Conservation (phyloP, 2,888 invertebrate species). For the Hyalella azteca region DNA sequence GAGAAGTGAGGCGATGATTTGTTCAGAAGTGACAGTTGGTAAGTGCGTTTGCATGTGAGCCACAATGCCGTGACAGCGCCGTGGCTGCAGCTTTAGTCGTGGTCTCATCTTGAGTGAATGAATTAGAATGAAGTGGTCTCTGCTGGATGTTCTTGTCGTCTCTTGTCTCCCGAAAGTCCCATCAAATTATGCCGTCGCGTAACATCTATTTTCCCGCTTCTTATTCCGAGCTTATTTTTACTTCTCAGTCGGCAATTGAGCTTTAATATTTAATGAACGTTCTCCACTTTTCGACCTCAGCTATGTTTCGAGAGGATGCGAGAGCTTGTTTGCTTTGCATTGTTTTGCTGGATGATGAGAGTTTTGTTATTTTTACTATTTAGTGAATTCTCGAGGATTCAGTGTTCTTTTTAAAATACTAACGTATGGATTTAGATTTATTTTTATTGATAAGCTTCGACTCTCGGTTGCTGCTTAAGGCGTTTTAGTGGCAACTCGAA, state of each 20-base stretch:
- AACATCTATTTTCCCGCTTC: neutral
- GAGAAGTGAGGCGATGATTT: slow-evolving; percentile 30
- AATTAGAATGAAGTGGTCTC: slow-evolving; percentile 33
- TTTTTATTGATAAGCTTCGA: no score
- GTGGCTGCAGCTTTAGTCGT: no score
- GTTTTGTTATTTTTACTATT: no score
- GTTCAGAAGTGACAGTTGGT: slow-evolving; percentile 25
- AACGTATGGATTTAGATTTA: no score
- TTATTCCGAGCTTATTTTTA: no score
- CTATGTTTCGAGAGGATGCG: neutral
- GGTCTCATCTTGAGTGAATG: slow-evolving; percentile 24
- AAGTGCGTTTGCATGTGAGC: slow-evolving; percentile 33
- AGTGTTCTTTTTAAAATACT: no score
- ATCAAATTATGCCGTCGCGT: slow-evolving; percentile 19
- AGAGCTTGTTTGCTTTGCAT: no score
- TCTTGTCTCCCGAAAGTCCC: neutral
- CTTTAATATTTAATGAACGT: neutral
- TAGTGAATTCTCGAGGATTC: no score
- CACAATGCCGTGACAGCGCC: neutral
- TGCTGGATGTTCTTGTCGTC: slow-evolving; percentile 22
- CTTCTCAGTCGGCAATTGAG: neutral
- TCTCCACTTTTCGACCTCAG: neutral
- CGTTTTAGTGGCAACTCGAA: no score
- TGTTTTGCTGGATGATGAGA: no score
- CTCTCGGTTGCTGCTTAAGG: no score